A percentile compares a stretch with the other conserved stretches of the same genome.
Evolutionary conservation across 2,888 invertebrate genomes (phyloP).

Genomic region (Anthrax anthrax): DNA sequence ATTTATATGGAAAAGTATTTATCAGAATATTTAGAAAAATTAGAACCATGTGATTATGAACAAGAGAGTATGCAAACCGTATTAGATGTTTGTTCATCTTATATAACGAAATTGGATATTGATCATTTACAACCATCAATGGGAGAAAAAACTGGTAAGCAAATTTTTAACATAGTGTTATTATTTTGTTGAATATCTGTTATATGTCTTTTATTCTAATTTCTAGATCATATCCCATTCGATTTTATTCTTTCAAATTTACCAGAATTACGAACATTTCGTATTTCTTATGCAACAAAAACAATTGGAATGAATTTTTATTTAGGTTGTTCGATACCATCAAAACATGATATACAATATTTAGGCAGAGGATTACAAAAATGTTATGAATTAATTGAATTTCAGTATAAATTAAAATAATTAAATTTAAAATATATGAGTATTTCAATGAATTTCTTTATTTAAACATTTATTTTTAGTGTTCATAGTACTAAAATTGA

Average conservation of each 20-base stretch:
- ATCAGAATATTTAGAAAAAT: conserved; percentile 31
- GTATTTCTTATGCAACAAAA: conserved; percentile 30
- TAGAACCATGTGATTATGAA: conserved; percentile 29
- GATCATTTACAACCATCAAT: conserved; percentile 27
- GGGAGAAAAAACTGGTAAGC: conserved; percentile 16
- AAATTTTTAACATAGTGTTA: background rate
- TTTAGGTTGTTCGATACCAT: conserved; percentile 29
- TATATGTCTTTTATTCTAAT: background rate
- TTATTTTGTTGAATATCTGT: background rate
- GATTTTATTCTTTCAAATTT: conserved; percentile 32
- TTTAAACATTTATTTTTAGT: conserved; percentile 12
- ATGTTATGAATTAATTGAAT: conserved; percentile 27
- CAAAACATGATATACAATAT: conserved; percentile 24
- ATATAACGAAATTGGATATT: conserved; percentile 30
- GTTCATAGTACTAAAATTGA: conserved; percentile 29
- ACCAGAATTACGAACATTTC: conserved; percentile 27
- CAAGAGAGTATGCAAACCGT: conserved; percentile 24
- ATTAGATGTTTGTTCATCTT: conserved; percentile 29
- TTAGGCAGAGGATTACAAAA: conserved; percentile 27
- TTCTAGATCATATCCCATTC: conserved; percentile 33
- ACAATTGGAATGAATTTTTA: conserved; percentile 29
- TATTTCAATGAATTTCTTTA: background rate
- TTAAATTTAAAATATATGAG: background rate
- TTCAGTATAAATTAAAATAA: conserved; percentile 19
- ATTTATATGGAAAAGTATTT: conserved; percentile 34